These are phyloP conservation scores for Maniola hyperantus DNA, from an alignment of 2,888 invertebrate species.

Conservation along the genomic window DNA sequence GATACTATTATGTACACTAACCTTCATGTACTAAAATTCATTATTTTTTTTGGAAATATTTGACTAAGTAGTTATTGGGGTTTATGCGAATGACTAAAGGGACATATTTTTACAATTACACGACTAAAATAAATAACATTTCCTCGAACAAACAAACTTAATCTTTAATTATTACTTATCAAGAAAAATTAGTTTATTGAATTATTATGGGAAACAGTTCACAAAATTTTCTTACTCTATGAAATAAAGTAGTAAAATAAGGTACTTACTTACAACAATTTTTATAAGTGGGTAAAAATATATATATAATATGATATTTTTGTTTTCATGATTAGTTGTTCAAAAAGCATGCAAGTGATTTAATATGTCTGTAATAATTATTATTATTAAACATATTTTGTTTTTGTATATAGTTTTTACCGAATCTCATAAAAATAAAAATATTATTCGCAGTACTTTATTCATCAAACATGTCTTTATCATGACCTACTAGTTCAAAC, in stretches of 20 bases:
- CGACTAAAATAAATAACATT: background rate
- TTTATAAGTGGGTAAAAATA: background rate
- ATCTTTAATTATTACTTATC: too few relatives aligned
- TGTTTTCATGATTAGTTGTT: background rate
- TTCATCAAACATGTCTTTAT: background rate
- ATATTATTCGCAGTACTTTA: background rate
- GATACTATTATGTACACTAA: background rate
- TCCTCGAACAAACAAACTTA: background rate
- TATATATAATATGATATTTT: too few relatives aligned
- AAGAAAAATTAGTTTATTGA: too few relatives aligned
- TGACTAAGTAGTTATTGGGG: background rate
- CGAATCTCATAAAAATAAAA: background rate
- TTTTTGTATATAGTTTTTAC: background rate
- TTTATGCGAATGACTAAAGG: constrained; percentile 17
- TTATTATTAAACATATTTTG: background rate
- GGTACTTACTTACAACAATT: background rate
- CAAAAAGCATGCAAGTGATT: background rate
- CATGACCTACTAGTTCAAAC: background rate
- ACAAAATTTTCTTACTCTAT: background rate
- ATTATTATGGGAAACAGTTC: background rate
- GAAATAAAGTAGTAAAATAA: too few relatives aligned
- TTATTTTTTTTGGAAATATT: background rate
- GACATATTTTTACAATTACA: background rate
- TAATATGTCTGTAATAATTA: background rate
- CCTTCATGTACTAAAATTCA: background rate